A percentile compares a stretch with the other conserved stretches of the same genome.
These are phyloP conservation scores for Ennomos quercinarius DNA, from an alignment of 2,888 invertebrate species.

Conservation along the genomic window DNA sequence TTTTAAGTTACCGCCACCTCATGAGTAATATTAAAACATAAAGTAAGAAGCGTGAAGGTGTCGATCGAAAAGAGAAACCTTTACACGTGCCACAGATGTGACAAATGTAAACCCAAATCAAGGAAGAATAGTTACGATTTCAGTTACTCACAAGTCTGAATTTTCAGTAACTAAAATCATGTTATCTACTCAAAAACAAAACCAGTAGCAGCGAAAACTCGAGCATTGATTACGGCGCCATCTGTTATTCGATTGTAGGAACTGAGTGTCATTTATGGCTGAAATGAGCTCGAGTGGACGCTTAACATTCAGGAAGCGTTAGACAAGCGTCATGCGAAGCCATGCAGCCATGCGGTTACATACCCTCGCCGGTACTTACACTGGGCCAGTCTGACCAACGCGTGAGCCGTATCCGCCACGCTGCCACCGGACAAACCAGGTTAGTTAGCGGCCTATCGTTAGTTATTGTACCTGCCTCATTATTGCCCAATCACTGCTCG, in stretches of 20 bases:
- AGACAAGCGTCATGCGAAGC: conserved; percentile 54
- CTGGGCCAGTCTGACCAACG: conserved; percentile 94
- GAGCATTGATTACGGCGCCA: conserved; percentile 11
- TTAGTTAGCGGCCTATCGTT: conserved; percentile 52
- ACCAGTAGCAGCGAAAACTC: conserved; percentile 7
- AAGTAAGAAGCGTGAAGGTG: conserved; percentile 36
- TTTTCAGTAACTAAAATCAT: conserved; percentile 16
- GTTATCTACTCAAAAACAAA: conserved; percentile 7
- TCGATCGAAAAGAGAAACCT: conserved; percentile 20
- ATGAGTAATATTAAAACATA: conserved; percentile 24
- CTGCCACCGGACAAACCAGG: conserved; percentile 67
- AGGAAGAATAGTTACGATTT: conserved; percentile 12
- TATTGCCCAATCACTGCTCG: conserved; percentile 11
- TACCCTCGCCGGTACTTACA: conserved; percentile 89
- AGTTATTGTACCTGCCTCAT: conserved; percentile 22
- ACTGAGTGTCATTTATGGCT: too few species aligned
- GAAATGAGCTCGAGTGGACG: conserved; percentile 17
- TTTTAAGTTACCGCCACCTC: conserved; percentile 22
- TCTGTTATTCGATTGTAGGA: neutral
- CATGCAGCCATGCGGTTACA: conserved; percentile 44
- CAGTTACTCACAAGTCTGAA: conserved; percentile 13
- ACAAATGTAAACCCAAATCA: conserved; percentile 10
- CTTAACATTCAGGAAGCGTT: conserved; percentile 23
- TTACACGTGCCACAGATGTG: conserved; percentile 17
- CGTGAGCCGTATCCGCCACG: conserved; percentile 91